phyloP scores from a whole-genome alignment of 2,797 vertebrate genomes.

The Odontamblyopus lacepedii region DNA sequence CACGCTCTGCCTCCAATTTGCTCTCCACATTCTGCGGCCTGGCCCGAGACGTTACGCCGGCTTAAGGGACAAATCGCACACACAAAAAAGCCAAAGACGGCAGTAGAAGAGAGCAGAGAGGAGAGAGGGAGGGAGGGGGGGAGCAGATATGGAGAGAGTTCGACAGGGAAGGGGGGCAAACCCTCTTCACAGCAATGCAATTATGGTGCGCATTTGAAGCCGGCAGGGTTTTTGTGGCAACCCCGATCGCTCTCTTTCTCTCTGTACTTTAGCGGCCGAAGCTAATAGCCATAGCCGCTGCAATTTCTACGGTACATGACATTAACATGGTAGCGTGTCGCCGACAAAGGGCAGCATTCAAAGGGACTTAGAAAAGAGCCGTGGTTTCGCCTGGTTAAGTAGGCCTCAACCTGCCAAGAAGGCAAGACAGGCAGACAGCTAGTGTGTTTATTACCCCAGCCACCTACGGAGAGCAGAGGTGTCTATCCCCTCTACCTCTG shows the following conservation, averaged over 20 bases:
- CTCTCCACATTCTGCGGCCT: slow-evolving; percentile 99
- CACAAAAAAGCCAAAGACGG: slow-evolving; percentile 78
- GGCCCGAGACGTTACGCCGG: slow-evolving; percentile 99
- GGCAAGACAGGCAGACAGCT: slow-evolving; percentile 75
- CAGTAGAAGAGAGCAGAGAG: slow-evolving; percentile 42
- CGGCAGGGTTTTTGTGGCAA: slow-evolving; percentile 92
- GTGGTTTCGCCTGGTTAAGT: slow-evolving; percentile 78
- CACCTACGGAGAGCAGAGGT: slow-evolving; percentile 58
- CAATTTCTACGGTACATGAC: slow-evolving; percentile 99
- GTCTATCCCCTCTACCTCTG: slow-evolving; percentile 22
- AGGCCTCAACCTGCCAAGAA: slow-evolving; percentile 78
- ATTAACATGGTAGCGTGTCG: slow-evolving; percentile 88
- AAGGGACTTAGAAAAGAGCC: slow-evolving; percentile 79
- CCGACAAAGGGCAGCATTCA: slow-evolving; percentile 80
- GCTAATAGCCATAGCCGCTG: slow-evolving; percentile 99
- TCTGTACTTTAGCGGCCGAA: slow-evolving; percentile 95
- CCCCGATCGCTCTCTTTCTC: slow-evolving; percentile 74
- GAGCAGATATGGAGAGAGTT: slow-evolving; percentile 19
- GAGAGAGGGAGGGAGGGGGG: slow-evolving; percentile 4
- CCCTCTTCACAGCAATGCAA: slow-evolving; percentile 99
- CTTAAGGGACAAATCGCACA: slow-evolving; percentile 99
- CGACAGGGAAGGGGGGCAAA: slow-evolving; percentile 66
- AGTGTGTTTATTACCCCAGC: slow-evolving; percentile 79
- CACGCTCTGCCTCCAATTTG: slow-evolving; percentile 99
- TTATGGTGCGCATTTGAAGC: slow-evolving; percentile 98